These are phyloP conservation scores for Hormaphis cornu DNA, from an alignment of 1,140 invertebrate species.

Conservation along the genomic window DNA sequence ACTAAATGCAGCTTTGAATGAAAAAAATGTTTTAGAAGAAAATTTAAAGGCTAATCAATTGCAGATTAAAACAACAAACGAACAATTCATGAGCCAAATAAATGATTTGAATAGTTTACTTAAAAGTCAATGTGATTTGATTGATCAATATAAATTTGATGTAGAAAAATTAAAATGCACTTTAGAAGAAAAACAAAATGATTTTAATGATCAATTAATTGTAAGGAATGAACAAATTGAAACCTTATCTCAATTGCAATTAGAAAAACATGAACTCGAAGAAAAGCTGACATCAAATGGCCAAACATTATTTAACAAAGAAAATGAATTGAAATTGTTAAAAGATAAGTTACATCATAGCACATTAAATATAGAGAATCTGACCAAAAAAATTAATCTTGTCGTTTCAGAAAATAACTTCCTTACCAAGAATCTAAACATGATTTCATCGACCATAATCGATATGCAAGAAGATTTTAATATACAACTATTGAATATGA, in stretches of 20 bases:
- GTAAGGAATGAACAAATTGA: background rate
- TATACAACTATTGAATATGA: background rate
- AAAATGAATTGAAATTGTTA: background rate
- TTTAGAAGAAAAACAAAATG: slow-evolving; percentile 12
- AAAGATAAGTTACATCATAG: background rate
- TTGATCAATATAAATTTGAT: background rate
- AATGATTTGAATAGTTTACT: background rate
- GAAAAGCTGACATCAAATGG: background rate
- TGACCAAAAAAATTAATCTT: background rate
- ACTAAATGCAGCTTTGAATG: background rate
- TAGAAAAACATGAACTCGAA: background rate
- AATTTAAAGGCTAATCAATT: background rate
- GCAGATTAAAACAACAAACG: background rate
- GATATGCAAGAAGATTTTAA: background rate
- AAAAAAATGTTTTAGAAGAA: background rate
- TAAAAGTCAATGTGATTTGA: background rate
- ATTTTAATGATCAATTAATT: background rate
- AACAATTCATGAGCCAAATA: background rate
- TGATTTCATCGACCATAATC: background rate
- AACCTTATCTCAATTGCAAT: background rate
- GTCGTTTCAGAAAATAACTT: background rate
- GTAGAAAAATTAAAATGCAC: background rate
- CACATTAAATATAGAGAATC: background rate
- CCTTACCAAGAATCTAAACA: background rate
- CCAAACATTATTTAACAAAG: background rate